These are phyloP conservation scores for Motacilla alba DNA, from an alignment of 2,113 vertebrate genomes.

Conservation along the genomic window DNA sequence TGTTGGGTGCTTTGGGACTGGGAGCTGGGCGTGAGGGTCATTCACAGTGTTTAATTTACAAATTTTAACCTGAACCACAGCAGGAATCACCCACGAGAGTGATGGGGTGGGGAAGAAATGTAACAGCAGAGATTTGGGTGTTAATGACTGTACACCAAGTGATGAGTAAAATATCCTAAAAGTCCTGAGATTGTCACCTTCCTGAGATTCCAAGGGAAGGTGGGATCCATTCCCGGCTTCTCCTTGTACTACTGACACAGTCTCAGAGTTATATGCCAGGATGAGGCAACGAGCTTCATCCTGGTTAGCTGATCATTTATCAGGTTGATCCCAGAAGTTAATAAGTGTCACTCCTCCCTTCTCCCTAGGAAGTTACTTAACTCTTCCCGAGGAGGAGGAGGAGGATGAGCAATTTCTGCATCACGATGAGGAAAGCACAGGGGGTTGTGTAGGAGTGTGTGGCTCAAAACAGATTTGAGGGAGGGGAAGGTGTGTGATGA, in stretches of 20 bases:
- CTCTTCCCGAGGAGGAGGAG: neutral
- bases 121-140: neutral
- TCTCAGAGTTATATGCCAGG: neutral
- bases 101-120: neutral
- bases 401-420: constrained; percentile 14
- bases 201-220: neutral
- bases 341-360: neutral
- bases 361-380: constrained; percentile 39
- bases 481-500: constrained; percentile 23
- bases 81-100: neutral
- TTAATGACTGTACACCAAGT: neutral
- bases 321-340: neutral
- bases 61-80: neutral
- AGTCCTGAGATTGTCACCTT: neutral
- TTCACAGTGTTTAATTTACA: neutral
- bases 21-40: neutral
- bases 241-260: neutral
- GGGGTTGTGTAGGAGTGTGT: neutral
- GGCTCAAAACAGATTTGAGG: constrained; percentile 20
- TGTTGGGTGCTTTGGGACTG: neutral
- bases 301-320: neutral
- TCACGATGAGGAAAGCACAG: neutral
- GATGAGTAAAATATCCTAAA: neutral
- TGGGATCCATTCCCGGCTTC: neutral
- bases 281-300: neutral